Evolutionary conservation across 2,888 invertebrate genomes (phyloP), one percentile per base, ranked within the genome.

Genomic region (Trichogramma dendrolimi): DNA sequence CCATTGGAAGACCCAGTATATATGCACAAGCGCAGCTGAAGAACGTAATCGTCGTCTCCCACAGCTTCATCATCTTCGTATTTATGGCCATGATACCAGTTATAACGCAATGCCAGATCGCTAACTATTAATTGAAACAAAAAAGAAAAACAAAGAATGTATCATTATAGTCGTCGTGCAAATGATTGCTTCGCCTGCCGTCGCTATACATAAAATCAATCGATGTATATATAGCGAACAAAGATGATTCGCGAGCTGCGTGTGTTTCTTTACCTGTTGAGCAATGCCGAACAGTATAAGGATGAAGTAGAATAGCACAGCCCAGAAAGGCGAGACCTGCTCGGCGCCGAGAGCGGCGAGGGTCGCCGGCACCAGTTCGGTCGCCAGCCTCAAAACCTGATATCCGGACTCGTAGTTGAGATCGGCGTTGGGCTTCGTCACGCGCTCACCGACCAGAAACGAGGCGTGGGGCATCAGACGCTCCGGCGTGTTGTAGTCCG

Each of bases 21-120:
- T 94, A 86, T 6, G 91, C 94, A 62, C 90, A 86, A 0, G 91
- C 87, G 71, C 94, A 94, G 71, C 91, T 88, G 71, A 91, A 86
- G 76, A 92, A 91, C 0, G 91, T 91, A 64, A 92, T 89, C 5
- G 89, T 89, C 1, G 90, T 90, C 79, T 91, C 90, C 90, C 91
- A 91, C 0, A 87, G 83, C 70, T 86, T 85, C 68, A 94, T 79
- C 65, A 85, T 83, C 74, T 85, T 83, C n/a, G 87, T 81, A 79
- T 90, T 87, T 76, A 93, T 84, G 48, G 92, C 84, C 85, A 93
- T 86, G 56, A 94, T 84, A 4, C 92, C 92, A 27, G 91, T 89
- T 65, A 94, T 90, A 58, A 94, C 91, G 73, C 92, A 92, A 75
- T 94, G 92, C 94, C 94, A 94, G 73, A 94, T 89, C 0, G 92